Conservation (phyloP, 2,113 vertebrate species). For the Oreochromis tanganicae region DNA sequence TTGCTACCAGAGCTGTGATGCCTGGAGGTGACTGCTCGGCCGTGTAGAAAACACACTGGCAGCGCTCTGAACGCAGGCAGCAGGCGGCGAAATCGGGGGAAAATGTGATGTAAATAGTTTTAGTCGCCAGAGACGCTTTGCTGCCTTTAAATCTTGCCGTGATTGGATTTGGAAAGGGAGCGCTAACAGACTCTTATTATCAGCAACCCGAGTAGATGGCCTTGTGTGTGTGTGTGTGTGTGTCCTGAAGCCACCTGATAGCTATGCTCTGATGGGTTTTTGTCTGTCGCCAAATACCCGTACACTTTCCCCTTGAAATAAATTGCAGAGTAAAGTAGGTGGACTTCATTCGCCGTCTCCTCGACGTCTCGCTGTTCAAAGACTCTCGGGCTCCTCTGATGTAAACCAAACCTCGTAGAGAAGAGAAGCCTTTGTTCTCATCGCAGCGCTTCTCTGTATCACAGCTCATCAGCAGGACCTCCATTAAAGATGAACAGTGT, state of each 20-base stretch:
- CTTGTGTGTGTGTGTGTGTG: not conserved
- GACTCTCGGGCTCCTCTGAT: conserved; percentile 1
- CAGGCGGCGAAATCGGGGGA: not conserved
- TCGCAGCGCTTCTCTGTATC: conserved; percentile 4
- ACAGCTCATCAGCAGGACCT: conserved; percentile 38
- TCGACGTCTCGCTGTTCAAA: not conserved
- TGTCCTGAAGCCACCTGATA: conserved; percentile 45
- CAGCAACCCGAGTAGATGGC: not conserved
- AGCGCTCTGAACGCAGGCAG: not conserved
- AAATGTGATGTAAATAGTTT: conserved; percentile 46
- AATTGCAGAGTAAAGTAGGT: conserved; percentile 30
- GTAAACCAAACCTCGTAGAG: not conserved
- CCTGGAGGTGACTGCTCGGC: conserved; percentile 13
- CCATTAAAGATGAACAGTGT: conserved; percentile 18
- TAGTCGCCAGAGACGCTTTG: conserved; percentile 10
- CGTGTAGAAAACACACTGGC: not conserved
- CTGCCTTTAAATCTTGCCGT: conserved; percentile 28
- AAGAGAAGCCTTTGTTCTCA: conserved; percentile 26
- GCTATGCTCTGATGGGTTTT: conserved; percentile 28
- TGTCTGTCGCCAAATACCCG: not conserved
- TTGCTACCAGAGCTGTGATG: not conserved
- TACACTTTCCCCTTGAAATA: conserved; percentile 6
- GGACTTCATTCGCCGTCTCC: conserved; percentile 8
- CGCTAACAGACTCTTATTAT: conserved; percentile 41
- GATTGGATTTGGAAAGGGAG: conserved; percentile 37